These are phyloP conservation scores for Andrena dorsata DNA, from an alignment of 2,888 invertebrate genomes.

Conservation along the genomic window DNA sequence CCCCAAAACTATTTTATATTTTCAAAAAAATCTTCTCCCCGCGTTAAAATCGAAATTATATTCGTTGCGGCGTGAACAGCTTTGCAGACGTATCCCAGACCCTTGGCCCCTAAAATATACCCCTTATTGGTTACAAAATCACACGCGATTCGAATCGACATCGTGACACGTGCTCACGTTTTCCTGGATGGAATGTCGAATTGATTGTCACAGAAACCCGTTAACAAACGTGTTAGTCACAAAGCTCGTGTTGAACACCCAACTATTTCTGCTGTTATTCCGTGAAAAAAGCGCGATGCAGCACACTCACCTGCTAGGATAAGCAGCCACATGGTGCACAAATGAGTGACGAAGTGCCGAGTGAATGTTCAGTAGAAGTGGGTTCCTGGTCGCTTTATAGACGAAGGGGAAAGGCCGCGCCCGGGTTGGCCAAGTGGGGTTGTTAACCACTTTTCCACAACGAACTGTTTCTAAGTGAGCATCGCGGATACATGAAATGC, in stretches of 20 bases:
- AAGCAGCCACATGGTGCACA: conserved; percentile 83
- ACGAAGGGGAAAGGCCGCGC: conserved; percentile 84
- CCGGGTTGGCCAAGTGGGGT: conserved; percentile 82
- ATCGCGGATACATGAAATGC: conserved; percentile 54
- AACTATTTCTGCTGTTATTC: conserved; percentile 19
- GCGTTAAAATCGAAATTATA: too few relatives aligned
- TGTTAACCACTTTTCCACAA: conserved; percentile 76
- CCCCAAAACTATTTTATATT: neutral
- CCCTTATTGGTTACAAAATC: neutral
- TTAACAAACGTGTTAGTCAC: conserved; percentile 16
- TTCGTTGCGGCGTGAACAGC: too few relatives aligned
- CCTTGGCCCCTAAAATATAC: too few relatives aligned
- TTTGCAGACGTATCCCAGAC: too few relatives aligned
- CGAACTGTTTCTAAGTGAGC: conserved; percentile 62
- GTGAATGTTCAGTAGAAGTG: conserved; percentile 82
- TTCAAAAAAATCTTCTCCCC: too few relatives aligned
- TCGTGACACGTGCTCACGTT: conserved; percentile 15
- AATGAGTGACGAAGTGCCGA: conserved; percentile 81
- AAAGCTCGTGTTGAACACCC: conserved; percentile 9
- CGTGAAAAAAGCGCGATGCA: conserved; percentile 36
- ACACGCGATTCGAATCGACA: conserved; percentile 23
- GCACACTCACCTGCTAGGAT: conserved; percentile 82
- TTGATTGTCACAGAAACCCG: neutral
- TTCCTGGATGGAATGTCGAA: too few relatives aligned
- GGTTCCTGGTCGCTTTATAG: conserved; percentile 83